Percentiles rank a stretch among this genome's conserved stretches.
phyloP scores from a whole-genome alignment of 2,113 vertebrate species.

The Lycaon pictus region DNA sequence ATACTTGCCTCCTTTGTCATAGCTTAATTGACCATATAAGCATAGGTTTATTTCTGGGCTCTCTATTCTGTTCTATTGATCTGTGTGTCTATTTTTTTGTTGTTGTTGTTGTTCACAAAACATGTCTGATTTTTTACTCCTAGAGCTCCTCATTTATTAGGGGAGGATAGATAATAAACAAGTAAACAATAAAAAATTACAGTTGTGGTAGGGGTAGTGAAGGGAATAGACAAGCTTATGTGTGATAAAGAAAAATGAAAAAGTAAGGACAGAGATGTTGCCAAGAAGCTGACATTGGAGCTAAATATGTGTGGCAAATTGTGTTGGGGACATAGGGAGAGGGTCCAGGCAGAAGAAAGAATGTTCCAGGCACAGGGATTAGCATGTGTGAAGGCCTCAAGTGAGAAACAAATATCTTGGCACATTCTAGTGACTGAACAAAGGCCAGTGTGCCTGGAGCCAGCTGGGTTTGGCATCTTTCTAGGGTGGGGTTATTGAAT shows the following conservation, averaged over 20 bases:
- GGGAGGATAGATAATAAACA: neutral
- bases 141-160: neutral
- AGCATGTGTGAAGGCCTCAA: neutral
- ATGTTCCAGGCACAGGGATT: neutral
- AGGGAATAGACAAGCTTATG: neutral
- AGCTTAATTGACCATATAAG: neutral
- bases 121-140: neutral
- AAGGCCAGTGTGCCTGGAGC: neutral
- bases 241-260: neutral
- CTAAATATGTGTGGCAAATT: neutral
- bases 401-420: neutral
- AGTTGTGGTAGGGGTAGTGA: neutral
- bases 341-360: neutral
- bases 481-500: neutral
- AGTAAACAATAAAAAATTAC: constrained; percentile 9
- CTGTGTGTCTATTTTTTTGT: neutral
- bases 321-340: accelerated
- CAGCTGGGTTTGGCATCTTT: neutral
- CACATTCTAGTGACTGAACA: neutral
- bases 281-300: neutral
- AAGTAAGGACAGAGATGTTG: neutral
- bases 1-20: neutral
- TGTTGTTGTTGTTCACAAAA: neutral
- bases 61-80: neutral
- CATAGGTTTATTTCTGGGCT: neutral